Percentiles rank a stretch among this genome's conserved stretches.
phyloP scores from a whole-genome alignment of 2,888 invertebrate species.

The Isoperla grammatica region DNA sequence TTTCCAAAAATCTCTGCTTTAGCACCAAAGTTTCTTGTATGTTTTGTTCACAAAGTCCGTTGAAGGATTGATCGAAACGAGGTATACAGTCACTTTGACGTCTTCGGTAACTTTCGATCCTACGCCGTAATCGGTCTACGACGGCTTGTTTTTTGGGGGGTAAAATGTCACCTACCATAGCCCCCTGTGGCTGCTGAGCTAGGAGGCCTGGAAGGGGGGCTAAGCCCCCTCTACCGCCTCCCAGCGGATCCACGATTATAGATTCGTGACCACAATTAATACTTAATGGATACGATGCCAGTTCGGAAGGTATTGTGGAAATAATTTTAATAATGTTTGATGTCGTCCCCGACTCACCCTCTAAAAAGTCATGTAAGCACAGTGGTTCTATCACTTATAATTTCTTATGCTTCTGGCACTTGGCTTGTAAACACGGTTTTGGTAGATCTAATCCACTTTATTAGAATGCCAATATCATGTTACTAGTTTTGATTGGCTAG shows the following conservation, averaged over 20 bases:
- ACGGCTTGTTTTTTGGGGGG: constrained; percentile 79
- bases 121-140: constrained; percentile 74
- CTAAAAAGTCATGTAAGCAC: not conserved
- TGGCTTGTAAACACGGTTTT: too few species aligned
- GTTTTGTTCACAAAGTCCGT: constrained; percentile 83
- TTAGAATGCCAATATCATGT: too few species aligned
- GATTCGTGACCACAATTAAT: constrained; percentile 9
- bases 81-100: constrained; percentile 82
- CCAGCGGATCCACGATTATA: constrained; percentile 18
- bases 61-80: constrained; percentile 82
- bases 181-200: constrained; percentile 49
- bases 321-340: not conserved
- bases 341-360: constrained; percentile 26
- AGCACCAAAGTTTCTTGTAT: constrained; percentile 82
- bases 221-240: constrained; percentile 16
- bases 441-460: too few species aligned
- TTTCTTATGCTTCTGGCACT: too few species aligned
- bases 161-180: constrained; percentile 56
- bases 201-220: constrained; percentile 43
- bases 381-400: too few species aligned
- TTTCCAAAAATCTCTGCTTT: constrained; percentile 85
- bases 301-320: constrained; percentile 23
- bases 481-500: too few species aligned
- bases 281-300: constrained; percentile 11
- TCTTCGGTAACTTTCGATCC: constrained; percentile 82